A percentile compares a stretch with the other conserved stretches of the same genome.
phyloP scores from a whole-genome alignment of 2,113 vertebrate species.

The Heliornis fulica region DNA sequence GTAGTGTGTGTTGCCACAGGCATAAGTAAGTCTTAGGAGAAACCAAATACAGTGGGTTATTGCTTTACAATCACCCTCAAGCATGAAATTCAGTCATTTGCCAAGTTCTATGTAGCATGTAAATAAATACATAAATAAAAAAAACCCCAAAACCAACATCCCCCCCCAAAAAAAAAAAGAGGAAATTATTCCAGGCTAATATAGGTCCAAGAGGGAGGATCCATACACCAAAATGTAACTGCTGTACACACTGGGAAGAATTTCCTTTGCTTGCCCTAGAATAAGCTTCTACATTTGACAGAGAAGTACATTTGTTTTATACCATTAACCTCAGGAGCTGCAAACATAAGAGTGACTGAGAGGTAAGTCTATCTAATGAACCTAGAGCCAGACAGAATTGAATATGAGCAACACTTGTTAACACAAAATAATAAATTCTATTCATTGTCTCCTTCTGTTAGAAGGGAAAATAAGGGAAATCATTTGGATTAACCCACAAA shows the following conservation, averaged over 20 bases:
- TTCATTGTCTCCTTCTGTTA: background rate
- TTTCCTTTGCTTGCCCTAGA: background rate
- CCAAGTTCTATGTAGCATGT: background rate
- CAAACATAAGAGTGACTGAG: background rate
- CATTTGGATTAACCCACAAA: background rate
- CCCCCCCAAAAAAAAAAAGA: background rate
- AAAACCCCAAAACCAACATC: too few species aligned
- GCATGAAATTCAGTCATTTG: background rate
- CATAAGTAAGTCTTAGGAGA: background rate
- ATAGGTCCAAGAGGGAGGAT: background rate
- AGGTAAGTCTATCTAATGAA: background rate
- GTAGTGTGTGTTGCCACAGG: background rate
- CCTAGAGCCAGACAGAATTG: background rate
- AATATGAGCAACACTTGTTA: background rate
- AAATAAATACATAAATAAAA: too few species aligned
- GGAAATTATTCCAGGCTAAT: background rate
- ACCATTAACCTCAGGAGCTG: background rate
- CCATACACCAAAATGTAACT: background rate
- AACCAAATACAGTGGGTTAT: background rate
- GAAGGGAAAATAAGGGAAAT: background rate
- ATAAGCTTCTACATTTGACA: background rate
- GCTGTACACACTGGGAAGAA: background rate
- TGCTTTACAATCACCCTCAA: background rate
- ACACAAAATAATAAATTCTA: background rate
- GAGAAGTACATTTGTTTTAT: background rate